Conservation (phyloP, 2,888 invertebrate genomes). For the Acrobasis suavella region DNA sequence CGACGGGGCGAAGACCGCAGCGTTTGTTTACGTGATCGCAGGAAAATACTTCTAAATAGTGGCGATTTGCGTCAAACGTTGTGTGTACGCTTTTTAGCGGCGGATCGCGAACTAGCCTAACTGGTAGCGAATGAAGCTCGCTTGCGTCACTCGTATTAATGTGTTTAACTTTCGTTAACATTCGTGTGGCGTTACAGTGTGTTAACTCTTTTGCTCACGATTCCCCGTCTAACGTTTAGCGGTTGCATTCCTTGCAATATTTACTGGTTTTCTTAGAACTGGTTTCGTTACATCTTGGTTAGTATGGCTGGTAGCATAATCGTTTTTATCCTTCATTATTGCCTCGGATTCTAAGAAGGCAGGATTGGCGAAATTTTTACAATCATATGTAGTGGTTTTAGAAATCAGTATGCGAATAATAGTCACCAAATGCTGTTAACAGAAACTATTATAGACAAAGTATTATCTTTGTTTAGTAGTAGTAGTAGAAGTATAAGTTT, state of each 20-base stretch:
- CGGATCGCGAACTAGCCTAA: constrained; percentile 55
- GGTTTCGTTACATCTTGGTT: neutral
- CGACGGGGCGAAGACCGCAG: constrained; percentile 28
- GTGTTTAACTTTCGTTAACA: constrained; percentile 23
- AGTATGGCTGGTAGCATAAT: neutral
- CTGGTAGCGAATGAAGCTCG: constrained; percentile 36
- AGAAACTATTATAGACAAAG: too few relatives aligned
- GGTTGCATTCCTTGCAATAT: constrained; percentile 20
- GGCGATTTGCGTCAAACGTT: constrained; percentile 62
- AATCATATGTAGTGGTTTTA: too few relatives aligned
- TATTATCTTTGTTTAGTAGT: too few relatives aligned
- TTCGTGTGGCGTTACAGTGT: constrained; percentile 16
- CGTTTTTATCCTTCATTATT: neutral
- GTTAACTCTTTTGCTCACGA: constrained; percentile 22
- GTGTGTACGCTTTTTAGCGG: constrained; percentile 62
- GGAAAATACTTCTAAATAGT: constrained; percentile 39
- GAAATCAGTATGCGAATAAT: too few relatives aligned
- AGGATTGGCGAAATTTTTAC: too few relatives aligned
- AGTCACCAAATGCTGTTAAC: too few relatives aligned
- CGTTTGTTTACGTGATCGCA: constrained; percentile 35
- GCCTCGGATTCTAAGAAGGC: neutral
- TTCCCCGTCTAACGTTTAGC: constrained; percentile 13
- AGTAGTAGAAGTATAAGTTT: too few relatives aligned
- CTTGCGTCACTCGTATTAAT: constrained; percentile 32
- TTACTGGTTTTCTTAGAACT: constrained; percentile 14